Conservation (phyloP, 2,888 invertebrate genomes). For the Mactromeris polynyma region DNA sequence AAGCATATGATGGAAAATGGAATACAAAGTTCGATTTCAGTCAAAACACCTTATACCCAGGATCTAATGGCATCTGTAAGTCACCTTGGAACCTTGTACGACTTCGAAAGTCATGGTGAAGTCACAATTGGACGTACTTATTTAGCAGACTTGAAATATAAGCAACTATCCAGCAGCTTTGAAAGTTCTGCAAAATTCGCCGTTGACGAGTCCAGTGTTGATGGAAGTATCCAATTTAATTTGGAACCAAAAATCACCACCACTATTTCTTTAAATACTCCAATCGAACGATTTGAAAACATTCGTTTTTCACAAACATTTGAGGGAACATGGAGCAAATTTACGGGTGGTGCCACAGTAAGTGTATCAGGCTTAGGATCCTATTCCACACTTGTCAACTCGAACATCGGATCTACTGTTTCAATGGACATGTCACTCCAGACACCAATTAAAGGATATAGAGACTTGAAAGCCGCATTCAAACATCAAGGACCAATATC, state of each 20-base stretch:
- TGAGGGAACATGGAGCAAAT: constrained; percentile 36
- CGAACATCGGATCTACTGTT: constrained; percentile 20
- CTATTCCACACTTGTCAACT: constrained; percentile 21
- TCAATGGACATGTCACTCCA: constrained; percentile 21
- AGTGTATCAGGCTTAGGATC: constrained; percentile 35
- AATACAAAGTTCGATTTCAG: constrained; percentile 31
- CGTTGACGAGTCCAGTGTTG: constrained; percentile 8
- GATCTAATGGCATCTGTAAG: constrained; percentile 36
- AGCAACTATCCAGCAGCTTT: constrained; percentile 20
- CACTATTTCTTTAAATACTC: constrained; percentile 46
- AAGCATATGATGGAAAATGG: constrained; percentile 39
- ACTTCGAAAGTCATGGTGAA: constrained; percentile 49
- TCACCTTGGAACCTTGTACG: constrained; percentile 33
- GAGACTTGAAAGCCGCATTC: constrained; percentile 43
- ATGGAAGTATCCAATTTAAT: constrained; percentile 38
- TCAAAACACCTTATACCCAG: constrained; percentile 41
- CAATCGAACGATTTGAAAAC: constrained; percentile 25
- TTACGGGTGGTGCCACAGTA: constrained; percentile 45
- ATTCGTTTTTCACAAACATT: constrained; percentile 33
- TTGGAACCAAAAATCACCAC: constrained; percentile 32
- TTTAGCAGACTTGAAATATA: constrained; percentile 44
- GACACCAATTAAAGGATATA: constrained; percentile 54
- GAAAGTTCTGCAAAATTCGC: constrained; percentile 33
- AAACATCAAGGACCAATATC: constrained; percentile 44
- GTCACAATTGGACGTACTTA: constrained; percentile 34